Base-by-base conservation (phyloP, 2,113 vertebrate species). In the Vimba vimba region DNA sequence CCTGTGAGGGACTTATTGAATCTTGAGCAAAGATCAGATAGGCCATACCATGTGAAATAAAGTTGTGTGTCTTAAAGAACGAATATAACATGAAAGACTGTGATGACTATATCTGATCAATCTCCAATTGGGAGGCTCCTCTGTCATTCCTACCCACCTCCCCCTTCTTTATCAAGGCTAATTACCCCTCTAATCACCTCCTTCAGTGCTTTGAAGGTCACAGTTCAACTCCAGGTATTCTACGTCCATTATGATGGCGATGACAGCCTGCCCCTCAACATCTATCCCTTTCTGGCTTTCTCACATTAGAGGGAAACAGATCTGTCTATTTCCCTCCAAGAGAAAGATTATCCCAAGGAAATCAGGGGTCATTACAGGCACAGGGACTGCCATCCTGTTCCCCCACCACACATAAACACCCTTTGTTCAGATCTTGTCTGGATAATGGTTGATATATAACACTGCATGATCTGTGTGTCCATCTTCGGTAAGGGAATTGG, bases 131-230 rank as follows among this genome's bases (percentile, higher is more conserved):
- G 69, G 60, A 76, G 84, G 85, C 80, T 86, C 45, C 86, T 86
- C 79, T 43, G 21, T 59, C 83, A 59, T 39, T 83, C 68, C 81
- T 85, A 57, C 50, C 83, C 83, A 88, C 15, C 81, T 86, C 88
- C 85, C 91, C 91, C 90, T 82, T 82, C 55, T 85, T 91, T 93
- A 90, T 90, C 89, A 89, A 84, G 71, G 91, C 87, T 93, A 94
- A 93, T 97, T 96, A 95, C 94, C 90, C 43, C 69, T 78, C 45
- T 84, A 83, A 82, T 84, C 74, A 43, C 33, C 82, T 68, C 62
- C 62, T 87, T 30, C 52, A 59, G 79, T 83, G 45, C 95, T 97
- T 97, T 97, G 96, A 97, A 97, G 96, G 93, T 92, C 93, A 93
- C 87, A 92, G 92, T 94, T 94, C 92, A 94, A 91, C 82, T 87